Percentiles rank a stretch among this genome's conserved stretches.
Conservation (phyloP, 1,140 invertebrate genomes). For the Pachyrhynchus sulphureomaculatus region DNA sequence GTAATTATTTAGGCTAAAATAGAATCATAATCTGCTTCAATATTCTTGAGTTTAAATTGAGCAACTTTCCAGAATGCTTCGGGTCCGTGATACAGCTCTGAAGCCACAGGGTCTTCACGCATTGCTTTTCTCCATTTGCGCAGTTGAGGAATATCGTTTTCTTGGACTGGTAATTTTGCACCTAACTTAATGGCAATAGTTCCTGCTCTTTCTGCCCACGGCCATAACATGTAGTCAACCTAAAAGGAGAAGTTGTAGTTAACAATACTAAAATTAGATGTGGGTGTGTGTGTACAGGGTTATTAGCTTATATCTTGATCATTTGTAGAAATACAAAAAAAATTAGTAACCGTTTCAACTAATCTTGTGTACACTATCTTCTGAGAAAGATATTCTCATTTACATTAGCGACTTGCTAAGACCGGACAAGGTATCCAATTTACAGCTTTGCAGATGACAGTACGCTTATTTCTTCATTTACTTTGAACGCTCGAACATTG, state of each 20-base stretch:
- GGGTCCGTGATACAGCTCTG: slow-evolving; percentile 40
- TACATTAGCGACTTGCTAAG: too few species aligned
- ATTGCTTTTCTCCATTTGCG: slow-evolving; percentile 67
- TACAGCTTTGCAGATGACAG: too few species aligned
- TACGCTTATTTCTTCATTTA: too few species aligned
- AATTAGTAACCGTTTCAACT: too few species aligned
- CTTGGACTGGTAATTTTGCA: slow-evolving; percentile 56
- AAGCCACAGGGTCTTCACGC: slow-evolving; percentile 61
- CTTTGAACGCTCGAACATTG: too few species aligned
- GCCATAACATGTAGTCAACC: slow-evolving; percentile 87
- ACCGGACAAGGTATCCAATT: too few species aligned
- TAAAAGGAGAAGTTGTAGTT: slow-evolving; percentile 16
- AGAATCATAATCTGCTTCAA: slow-evolving; percentile 40
- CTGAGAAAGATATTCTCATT: too few species aligned
- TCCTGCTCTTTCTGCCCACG: slow-evolving; percentile 75
- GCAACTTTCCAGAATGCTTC: slow-evolving; percentile 43
- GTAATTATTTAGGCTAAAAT: slow-evolving; percentile 14
- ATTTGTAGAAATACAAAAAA: neutral
- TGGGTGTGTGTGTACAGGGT: neutral
- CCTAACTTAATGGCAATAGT: slow-evolving; percentile 58
- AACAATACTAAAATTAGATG: neutral
- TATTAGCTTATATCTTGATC: neutral
- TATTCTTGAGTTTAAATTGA: slow-evolving; percentile 33
- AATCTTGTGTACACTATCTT: too few species aligned
- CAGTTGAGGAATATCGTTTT: slow-evolving; percentile 36